These are phyloP conservation scores for Lonchura striata DNA, from an alignment of 2,113 vertebrate species.

Conservation along the genomic window DNA sequence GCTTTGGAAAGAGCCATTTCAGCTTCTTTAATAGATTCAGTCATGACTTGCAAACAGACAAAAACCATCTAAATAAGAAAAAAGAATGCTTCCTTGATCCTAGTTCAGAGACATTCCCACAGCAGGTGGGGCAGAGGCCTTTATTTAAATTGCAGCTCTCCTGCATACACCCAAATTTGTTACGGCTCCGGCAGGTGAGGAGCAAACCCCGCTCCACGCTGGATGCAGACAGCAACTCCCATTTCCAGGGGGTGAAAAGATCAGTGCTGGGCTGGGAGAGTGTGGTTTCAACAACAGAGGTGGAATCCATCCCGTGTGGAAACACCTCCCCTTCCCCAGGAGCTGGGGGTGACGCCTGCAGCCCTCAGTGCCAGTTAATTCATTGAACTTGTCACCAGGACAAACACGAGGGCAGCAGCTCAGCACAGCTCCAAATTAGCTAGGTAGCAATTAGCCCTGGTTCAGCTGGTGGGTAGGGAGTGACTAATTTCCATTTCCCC, in stretches of 20 bases:
- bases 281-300: not conserved
- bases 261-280: not conserved
- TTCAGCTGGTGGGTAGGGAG: not conserved
- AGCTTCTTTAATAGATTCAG: not conserved
- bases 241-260: fast-evolving
- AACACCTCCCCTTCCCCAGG: not conserved
- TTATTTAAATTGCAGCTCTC: constrained; percentile 30
- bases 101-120: constrained; percentile 63
- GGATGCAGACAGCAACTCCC: not conserved
- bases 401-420: not conserved
- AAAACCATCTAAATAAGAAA: constrained; percentile 36
- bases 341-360: not conserved
- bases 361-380: not conserved
- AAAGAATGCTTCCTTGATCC: constrained; percentile 63
- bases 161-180: not conserved
- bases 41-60: constrained; percentile 44
- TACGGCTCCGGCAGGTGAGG: not conserved
- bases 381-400: not conserved
- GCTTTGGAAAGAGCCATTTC: not conserved
- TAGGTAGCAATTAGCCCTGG: not conserved
- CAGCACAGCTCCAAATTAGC: not conserved
- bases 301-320: not conserved
- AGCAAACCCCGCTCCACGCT: not conserved
- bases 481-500: not conserved
- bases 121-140: constrained; percentile 57